These are phyloP conservation scores for Protula sp. DNA, from an alignment of 2,888 invertebrate genomes.

Conservation along the genomic window DNA sequence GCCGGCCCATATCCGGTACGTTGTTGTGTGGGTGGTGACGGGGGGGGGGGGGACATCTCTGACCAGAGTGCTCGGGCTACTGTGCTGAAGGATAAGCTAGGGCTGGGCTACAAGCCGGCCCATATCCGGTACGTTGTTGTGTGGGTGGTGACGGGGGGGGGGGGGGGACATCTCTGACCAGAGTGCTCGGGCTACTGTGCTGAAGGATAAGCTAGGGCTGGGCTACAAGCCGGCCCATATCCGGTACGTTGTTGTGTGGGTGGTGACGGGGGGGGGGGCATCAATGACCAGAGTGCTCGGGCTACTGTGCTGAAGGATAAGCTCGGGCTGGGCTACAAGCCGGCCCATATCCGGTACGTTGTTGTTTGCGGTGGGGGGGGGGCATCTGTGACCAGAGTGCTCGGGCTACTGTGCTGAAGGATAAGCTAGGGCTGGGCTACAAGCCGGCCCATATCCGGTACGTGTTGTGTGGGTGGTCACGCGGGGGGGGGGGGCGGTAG, in stretches of 20 bases:
- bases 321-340: constrained; percentile 49
- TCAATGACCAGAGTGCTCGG: constrained; percentile 73
- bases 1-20: constrained; percentile 23
- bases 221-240: constrained; percentile 33
- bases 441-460: no score
- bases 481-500: no score
- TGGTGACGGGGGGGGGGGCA: no score
- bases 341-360: constrained; percentile 11
- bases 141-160: no score
- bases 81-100: constrained; percentile 68
- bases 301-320: constrained; percentile 68
- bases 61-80: constrained; percentile 68
- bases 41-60: constrained; percentile 71
- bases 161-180: no score
- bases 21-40: no score
- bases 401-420: constrained; percentile 63
- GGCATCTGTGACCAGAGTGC: constrained; percentile 79
- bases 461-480: no score
- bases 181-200: constrained; percentile 63
- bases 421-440: constrained; percentile 59
- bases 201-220: constrained; percentile 66
- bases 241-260: no score
- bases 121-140: no score
- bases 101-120: constrained; percentile 43
- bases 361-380: no score